Evolutionary conservation across 2,888 invertebrate genomes (phyloP), one percentile per base, ranked within the genome.

Genomic region (Tetramorium bicarinatum): DNA sequence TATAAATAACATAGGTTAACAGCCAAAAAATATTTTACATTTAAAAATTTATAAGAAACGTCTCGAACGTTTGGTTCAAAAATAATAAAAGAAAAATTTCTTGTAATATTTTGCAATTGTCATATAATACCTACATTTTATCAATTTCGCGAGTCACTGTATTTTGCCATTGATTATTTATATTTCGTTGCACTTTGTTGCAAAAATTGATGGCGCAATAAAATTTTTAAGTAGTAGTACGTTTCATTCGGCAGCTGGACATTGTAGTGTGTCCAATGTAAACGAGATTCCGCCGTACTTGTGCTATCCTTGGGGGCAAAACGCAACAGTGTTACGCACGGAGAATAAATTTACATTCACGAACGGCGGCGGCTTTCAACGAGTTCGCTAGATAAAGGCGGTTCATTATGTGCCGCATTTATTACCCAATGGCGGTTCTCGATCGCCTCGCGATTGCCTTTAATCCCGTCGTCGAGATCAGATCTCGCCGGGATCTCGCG

Each of bases 341-440:
- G 38, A 67, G 76, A 76, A 76, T 76, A 76, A 76, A 76, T 76
- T 76, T 76, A 76, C 76, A 76, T 76, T 76, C 67, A 52, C 76
- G 76, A 76, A 76, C 49, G 76, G 76, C 76, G 67, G 76, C 67
- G 38, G 76, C 76, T 76, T 76, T 76, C 76, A 76, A 38, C 76
- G 67, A 25, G 76, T 67, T 44, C 18, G 76, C 76, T 76, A 76
- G 76, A 76, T 76, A 76, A 76, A 76, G 38, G 76, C 52, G 52
- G 66, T 76, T 76, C 66, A 76, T 76, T 76, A 76, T 76, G 76
- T 76, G 66, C 66, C 49, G 76, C 76, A 76, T 76, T 76, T 76
- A 76, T 76, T 76, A 76, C 76, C 76, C 76, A 76, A 67, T 76
- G 76, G 76, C 76, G 76, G 38, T 76, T 49, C 76, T 66, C 66